Conservation (phyloP, 2,113 vertebrate species). For the Oxygymnocypris stewartii region DNA sequence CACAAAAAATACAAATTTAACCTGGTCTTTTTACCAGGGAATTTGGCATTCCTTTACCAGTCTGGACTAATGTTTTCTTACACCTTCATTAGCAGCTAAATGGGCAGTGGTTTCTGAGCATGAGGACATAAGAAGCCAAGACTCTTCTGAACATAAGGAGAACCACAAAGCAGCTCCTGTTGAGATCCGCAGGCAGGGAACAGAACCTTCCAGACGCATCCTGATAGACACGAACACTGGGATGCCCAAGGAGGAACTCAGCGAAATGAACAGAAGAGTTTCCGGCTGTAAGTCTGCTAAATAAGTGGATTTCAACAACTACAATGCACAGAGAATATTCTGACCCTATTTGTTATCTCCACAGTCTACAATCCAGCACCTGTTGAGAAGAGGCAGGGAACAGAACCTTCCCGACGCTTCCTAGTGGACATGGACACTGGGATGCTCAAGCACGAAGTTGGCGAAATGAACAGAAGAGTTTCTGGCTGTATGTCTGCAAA, state of each 20-base stretch:
- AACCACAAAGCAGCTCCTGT: neutral
- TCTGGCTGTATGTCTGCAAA: neutral
- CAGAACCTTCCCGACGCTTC: constrained; percentile 24
- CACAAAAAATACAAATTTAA: no score
- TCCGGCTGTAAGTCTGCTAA: constrained; percentile 4
- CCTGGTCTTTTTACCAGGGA: no score
- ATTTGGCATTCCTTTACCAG: neutral
- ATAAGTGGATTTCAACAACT: neutral
- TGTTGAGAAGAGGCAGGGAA: constrained; percentile 15
- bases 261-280: constrained; percentile 62
- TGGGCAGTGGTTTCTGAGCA: constrained; percentile 37
- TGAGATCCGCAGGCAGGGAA: constrained; percentile 60
- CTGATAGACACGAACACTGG: constrained; percentile 64
- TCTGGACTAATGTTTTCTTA: neutral
- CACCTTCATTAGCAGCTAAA: neutral
- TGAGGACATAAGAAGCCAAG: constrained; percentile 11
- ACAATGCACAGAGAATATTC: no score
- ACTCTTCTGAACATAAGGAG: neutral
- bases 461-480: constrained; percentile 49
- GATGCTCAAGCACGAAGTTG: neutral
- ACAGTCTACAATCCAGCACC: neutral
- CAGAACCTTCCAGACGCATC: constrained; percentile 65
- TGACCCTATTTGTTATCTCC: neutral
- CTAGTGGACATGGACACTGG: constrained; percentile 22
- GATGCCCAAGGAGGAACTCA: constrained; percentile 58